phyloP scores from a whole-genome alignment of 2,888 invertebrate species.

The Melipona bicolor region DNA sequence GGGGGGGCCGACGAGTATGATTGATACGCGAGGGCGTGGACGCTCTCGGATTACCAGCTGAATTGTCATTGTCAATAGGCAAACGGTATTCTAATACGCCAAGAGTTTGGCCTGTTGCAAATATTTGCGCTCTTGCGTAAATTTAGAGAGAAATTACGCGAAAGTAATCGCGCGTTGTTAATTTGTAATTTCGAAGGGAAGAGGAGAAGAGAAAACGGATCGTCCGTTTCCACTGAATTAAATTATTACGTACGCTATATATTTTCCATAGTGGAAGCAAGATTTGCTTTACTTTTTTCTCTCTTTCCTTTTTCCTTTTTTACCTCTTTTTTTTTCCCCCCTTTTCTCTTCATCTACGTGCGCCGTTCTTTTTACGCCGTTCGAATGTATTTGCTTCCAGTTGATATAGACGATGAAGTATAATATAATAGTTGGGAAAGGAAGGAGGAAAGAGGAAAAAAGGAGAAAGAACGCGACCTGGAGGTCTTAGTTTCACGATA shows the following conservation, averaged over 20 bases:
- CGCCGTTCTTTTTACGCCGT: slow-evolving; percentile 47
- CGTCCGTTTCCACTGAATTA: not conserved
- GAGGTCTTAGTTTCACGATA: slow-evolving; percentile 53
- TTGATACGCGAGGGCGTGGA: slow-evolving; percentile 70
- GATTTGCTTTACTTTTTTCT: not conserved
- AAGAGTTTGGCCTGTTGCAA: slow-evolving; percentile 31
- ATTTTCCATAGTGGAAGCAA: not conserved
- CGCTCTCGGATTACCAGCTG: slow-evolving; percentile 70
- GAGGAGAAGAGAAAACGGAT: not conserved
- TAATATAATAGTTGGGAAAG: not conserved
- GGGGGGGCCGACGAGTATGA: slow-evolving; percentile 66
- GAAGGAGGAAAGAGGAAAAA: not conserved
- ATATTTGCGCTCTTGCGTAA: slow-evolving; percentile 59
- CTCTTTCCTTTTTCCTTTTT: no score
- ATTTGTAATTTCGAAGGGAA: no score
- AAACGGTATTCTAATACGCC: slow-evolving; percentile 1
- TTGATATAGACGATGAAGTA: slow-evolving; percentile 3
- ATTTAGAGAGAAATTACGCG: not conserved
- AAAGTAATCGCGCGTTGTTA: no score
- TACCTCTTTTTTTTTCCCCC: no score
- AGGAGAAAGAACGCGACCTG: not conserved
- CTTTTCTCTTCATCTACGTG: not conserved
- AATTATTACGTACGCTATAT: not conserved
- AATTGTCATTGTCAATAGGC: slow-evolving; percentile 62
- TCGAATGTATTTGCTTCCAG: slow-evolving; percentile 46